Conservation (phyloP, 35 echinoderm and acorn worm genomes). For the Chiridota heheva region DNA sequence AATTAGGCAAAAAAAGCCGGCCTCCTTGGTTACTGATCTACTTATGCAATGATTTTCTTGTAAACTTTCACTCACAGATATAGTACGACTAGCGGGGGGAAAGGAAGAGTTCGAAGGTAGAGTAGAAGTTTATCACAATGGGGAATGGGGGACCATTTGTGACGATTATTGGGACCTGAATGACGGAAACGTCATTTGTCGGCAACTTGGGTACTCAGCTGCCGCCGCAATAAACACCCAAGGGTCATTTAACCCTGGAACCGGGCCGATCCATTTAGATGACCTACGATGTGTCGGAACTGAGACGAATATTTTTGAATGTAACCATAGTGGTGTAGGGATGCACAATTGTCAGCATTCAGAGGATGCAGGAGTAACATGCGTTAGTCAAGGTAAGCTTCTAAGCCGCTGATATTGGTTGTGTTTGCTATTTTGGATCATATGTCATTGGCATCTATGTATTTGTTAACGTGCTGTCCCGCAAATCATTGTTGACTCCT, state of each 20-base stretch:
- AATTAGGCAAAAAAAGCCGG: too few species aligned
- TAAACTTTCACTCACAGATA: too few species aligned
- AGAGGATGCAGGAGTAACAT: constrained; percentile 71
- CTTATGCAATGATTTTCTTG: too few species aligned
- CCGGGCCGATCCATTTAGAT: constrained; percentile 56
- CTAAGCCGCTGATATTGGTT: background rate
- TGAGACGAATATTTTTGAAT: constrained; percentile 46
- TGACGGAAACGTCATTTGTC: constrained; percentile 15
- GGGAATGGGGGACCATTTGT: constrained; percentile 27
- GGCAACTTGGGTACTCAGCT: constrained; percentile 28
- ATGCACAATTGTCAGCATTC: constrained; percentile 30
- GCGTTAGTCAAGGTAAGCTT: constrained; percentile 34
- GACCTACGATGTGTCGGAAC: constrained; percentile 46
- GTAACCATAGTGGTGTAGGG: constrained; percentile 6
- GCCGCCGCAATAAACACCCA: background rate
- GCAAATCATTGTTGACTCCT: background rate
- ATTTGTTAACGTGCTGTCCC: background rate
- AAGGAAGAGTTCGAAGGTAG: constrained; percentile 12
- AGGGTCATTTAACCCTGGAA: background rate
- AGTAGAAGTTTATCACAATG: constrained; percentile 18
- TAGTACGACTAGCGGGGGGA: constrained; percentile 2
- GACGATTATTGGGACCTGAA: constrained; percentile 29
- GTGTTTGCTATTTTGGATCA: background rate
- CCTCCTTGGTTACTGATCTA: too few species aligned
- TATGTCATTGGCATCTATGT: background rate